Base-by-base conservation (phyloP, 1,140 invertebrate species). In the Littorina saxatilis region DNA sequence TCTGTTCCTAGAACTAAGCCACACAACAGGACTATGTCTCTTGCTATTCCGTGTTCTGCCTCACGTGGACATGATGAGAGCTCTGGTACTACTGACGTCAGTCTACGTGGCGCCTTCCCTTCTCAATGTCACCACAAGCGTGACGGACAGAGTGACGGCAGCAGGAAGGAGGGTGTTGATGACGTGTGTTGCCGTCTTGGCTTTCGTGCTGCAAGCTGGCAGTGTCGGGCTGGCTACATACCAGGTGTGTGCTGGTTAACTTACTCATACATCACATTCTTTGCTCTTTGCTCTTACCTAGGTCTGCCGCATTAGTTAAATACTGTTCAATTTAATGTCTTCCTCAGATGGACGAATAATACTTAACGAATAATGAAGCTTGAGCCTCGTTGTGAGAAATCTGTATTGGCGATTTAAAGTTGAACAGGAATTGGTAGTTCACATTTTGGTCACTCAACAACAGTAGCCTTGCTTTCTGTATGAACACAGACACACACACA, bases 51-150 rank as follows among this genome's bases (percentile, higher is more conserved):
- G 95, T 40, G 95, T 99, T 50, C 93, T 99, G 7, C 98, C 98
- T 0, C 95, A 97, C 87, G 91, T 99, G 47, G 97, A 99, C 91
- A 96, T 97, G 35, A 95, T 98, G 50, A 96, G 97, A 92, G 97
- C 96, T 3, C 95, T 97, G 15, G 97, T 99, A 96, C 93, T 99
- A 39, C 98, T 98, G 11, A 98, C 98, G 92, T 98, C 96, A 87
- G 94, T 99, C 27, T 98, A 96, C 91, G 95, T 98, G 72, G 93
- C 98, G 5, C 98, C 98, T 0, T 95, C 95, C 58, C 92, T 96
- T n/a, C 74, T 88, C 0, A 87, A 87, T 66, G 84, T 83, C 15
- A 80, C 86, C n/a, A 84, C 76, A 29, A 75, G 70, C 55, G 82
- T 84, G 5, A 80, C 79, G 4, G 61, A 80, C 5, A 63, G 63